A percentile compares a stretch with the other conserved stretches of the same genome.
Conservation (phyloP, 2,113 vertebrate species). For the Dasyornis broadbenti region DNA sequence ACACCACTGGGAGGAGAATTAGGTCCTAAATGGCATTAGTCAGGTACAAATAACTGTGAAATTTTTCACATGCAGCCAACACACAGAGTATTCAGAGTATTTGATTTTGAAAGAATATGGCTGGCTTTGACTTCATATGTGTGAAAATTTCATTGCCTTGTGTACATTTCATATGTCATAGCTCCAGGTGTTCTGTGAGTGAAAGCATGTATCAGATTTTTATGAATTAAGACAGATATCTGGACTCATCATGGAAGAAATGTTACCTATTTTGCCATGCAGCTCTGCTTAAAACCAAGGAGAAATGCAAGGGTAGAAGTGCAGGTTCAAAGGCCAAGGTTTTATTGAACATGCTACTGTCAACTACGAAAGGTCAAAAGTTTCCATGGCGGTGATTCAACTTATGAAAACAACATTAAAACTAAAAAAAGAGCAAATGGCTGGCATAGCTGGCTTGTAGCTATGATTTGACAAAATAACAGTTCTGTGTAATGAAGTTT, state of each 20-base stretch:
- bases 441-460: neutral
- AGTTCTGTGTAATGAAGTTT: neutral
- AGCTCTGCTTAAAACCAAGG: neutral
- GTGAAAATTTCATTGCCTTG: slow-evolving; percentile 31
- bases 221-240: neutral
- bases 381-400: neutral
- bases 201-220: neutral
- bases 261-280: neutral
- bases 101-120: slow-evolving; percentile 30
- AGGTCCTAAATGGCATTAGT: slow-evolving; percentile 10
- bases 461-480: neutral
- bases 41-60: slow-evolving; percentile 69
- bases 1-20: neutral
- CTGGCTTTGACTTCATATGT: slow-evolving; percentile 36
- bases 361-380: neutral
- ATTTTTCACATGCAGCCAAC: slow-evolving; percentile 44
- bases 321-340: neutral
- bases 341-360: neutral
- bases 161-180: slow-evolving; percentile 33
- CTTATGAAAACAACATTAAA: neutral
- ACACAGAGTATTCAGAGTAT: slow-evolving; percentile 14
- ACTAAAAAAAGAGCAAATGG: neutral
- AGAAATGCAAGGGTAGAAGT: neutral
- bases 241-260: neutral
- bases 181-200: neutral